These are phyloP conservation scores for Phataginus tricuspis DNA, from an alignment of 2,797 vertebrate species.

Conservation along the genomic window DNA sequence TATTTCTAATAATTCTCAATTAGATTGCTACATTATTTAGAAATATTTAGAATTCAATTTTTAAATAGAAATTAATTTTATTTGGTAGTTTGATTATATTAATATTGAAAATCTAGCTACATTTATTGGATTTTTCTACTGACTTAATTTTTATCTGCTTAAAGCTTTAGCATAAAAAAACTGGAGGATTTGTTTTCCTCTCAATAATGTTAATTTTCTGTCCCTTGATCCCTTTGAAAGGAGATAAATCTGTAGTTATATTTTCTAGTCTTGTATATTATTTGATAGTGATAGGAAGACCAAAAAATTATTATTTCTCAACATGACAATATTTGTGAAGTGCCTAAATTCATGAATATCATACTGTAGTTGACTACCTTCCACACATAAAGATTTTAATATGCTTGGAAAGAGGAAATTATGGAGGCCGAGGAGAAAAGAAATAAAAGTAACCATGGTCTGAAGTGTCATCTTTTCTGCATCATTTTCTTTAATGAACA, in stretches of 20 bases:
- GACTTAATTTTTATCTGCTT: neutral
- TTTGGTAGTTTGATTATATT: neutral
- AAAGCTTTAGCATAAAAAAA: neutral
- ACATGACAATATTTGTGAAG: neutral
- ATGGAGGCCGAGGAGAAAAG: neutral
- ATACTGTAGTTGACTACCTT: neutral
- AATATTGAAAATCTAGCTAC: neutral
- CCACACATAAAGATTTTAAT: neutral
- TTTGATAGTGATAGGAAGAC: neutral
- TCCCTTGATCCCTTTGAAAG: neutral
- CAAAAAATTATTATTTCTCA: neutral
- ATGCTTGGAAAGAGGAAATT: neutral
- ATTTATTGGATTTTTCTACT: neutral
- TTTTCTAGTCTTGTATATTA: neutral
- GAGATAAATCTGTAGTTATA: neutral
- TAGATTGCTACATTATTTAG: conserved; percentile 1
- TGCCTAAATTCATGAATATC: neutral
- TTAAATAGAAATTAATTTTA: neutral
- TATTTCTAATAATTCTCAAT: neutral
- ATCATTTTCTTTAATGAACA: neutral
- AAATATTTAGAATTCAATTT: neutral
- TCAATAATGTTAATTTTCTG: neutral
- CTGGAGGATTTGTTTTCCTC: neutral
- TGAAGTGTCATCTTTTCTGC: neutral
- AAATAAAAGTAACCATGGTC: neutral